Percentiles rank a stretch among this genome's conserved stretches.
Evolutionary conservation across 1,140 invertebrate species (phyloP).

Genomic region (Pseudoatta argentina): DNA sequence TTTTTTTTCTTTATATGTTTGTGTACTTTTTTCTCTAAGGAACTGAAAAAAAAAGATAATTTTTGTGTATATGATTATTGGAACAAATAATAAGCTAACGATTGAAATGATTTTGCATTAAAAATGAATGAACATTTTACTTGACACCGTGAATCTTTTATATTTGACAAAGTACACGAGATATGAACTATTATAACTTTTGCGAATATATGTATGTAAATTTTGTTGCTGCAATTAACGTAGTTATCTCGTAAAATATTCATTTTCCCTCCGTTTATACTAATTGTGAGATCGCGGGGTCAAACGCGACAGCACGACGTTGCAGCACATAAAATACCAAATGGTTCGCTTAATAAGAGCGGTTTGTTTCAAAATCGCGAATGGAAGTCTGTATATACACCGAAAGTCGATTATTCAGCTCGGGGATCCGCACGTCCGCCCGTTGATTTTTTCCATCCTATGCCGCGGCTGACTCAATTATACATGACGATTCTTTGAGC

Average conservation of each 20-base stretch:
- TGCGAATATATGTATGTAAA: conserved; percentile 3
- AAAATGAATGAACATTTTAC: no score
- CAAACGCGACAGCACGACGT: neutral
- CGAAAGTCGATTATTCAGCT: conserved; percentile 80
- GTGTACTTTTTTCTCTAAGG: no score
- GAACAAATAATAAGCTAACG: neutral
- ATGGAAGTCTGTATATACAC: conserved; percentile 58
- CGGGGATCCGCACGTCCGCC: conserved; percentile 64
- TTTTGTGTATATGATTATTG: no score
- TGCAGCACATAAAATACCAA: conserved; percentile 9
- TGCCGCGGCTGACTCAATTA: conserved; percentile 82
- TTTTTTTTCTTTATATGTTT: no score
- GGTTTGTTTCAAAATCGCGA: conserved; percentile 60
- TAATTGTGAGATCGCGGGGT: conserved; percentile 23
- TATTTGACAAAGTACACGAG: conserved; percentile 24
- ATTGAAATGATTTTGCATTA: neutral
- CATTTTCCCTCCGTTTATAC: conserved; percentile 13
- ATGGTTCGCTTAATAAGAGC: conserved; percentile 38
- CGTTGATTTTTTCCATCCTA: conserved; percentile 78
- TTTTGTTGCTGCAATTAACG: conserved; percentile 36
- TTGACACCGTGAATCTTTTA: neutral
- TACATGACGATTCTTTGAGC: conserved; percentile 84
- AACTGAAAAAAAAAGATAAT: no score
- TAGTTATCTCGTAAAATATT: conserved; percentile 36
- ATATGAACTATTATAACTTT: conserved; percentile 16